Conservation (phyloP, 2,797 vertebrate species). For the Clarias fuscus region DNA sequence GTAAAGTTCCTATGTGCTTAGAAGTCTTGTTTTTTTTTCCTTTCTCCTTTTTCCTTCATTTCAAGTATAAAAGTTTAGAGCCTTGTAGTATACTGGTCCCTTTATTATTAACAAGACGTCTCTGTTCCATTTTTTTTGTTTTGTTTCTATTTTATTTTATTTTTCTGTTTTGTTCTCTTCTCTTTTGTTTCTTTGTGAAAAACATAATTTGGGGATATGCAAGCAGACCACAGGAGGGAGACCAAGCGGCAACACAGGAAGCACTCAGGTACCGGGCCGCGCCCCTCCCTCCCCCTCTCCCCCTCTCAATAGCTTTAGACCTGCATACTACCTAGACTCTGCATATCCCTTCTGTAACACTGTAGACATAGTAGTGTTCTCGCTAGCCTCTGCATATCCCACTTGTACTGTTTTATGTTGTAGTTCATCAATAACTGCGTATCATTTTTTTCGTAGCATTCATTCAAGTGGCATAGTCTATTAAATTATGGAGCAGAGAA, state of each 20-base stretch:
- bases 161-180: conserved; percentile 58
- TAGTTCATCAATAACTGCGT: conserved; percentile 33
- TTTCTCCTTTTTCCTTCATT: conserved; percentile 36
- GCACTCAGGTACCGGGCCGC: conserved; percentile 75
- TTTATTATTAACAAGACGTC: conserved; percentile 67
- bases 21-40: conserved; percentile 46
- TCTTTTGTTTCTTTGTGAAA: conserved; percentile 67
- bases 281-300: conserved; percentile 4
- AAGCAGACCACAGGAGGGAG: conserved; percentile 78
- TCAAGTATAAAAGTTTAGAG: conserved; percentile 38
- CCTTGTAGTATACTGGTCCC: conserved; percentile 59
- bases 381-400: conserved; percentile 29
- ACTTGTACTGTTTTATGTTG: conserved; percentile 26
- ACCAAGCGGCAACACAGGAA: conserved; percentile 77
- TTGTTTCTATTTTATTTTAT: conserved; percentile 46
- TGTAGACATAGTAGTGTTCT: conserved; percentile 24
- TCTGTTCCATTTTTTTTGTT: conserved; percentile 60
- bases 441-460: conserved; percentile 4
- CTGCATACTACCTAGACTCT: conserved; percentile 46
- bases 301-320: conserved; percentile 52
- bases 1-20: conserved; percentile 62
- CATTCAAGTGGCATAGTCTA: conserved; percentile 27
- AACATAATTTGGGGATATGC: conserved; percentile 65
- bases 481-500: conserved; percentile 42
- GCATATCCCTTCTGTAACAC: conserved; percentile 56